A percentile compares a stretch with the other conserved stretches of the same genome.
These are phyloP conservation scores for Heterocephalus glaber DNA, from an alignment of 2,113 vertebrate genomes.

Conservation along the genomic window DNA sequence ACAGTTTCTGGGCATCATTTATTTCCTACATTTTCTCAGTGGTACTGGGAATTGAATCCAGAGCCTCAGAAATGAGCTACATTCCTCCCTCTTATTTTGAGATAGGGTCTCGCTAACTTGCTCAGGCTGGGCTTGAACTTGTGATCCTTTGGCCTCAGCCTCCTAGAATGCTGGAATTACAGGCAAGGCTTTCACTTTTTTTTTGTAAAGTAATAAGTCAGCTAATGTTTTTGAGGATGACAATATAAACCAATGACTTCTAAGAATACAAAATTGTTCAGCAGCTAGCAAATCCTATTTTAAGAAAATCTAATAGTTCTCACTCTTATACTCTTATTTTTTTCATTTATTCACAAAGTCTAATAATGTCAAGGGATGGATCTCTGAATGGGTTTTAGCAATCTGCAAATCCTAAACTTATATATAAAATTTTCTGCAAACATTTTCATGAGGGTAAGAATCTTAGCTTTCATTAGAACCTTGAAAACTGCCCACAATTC, in stretches of 20 bases:
- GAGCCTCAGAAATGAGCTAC: not conserved
- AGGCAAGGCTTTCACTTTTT: not conserved
- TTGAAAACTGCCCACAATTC: not conserved
- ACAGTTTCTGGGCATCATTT: not conserved
- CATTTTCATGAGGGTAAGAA: not conserved
- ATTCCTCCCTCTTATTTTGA: not conserved
- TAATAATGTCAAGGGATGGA: not conserved
- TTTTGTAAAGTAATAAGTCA: not conserved
- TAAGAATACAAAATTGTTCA: not conserved
- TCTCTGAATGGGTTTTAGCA: not conserved
- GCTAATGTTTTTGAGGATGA: not conserved
- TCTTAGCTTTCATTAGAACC: not conserved
- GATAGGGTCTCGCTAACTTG: not conserved
- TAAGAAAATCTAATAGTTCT: constrained; percentile 4
- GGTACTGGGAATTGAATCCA: not conserved
- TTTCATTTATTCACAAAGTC: constrained; percentile 8
- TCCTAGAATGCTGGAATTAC: not conserved
- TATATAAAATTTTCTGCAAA: not conserved
- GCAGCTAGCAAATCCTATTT: not conserved
- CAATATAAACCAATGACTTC: not conserved
- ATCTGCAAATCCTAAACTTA: not conserved
- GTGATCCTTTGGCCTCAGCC: not conserved
- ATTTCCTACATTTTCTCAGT: not conserved
- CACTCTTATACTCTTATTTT: not conserved
- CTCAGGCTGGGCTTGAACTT: not conserved